phyloP scores from a whole-genome alignment of 2,888 invertebrate genomes.

The Alviniconcha strummeri region DNA sequence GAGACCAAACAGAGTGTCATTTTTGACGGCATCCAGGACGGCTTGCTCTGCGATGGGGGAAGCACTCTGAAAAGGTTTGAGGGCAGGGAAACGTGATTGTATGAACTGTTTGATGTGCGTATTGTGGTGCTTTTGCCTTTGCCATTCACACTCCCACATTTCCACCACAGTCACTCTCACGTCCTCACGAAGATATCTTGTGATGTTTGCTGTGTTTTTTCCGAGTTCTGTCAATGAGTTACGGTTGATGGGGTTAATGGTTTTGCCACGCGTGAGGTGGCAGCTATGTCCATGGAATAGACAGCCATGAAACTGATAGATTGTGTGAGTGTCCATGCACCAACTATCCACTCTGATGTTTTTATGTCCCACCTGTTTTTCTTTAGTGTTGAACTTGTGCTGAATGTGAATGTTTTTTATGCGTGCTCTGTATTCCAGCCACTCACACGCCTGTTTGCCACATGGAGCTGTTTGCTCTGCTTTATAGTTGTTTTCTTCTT shows the following conservation, averaged over 20 bases:
- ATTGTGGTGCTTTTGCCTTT: background rate
- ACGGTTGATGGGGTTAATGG: background rate
- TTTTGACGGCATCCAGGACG: background rate
- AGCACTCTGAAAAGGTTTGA: background rate
- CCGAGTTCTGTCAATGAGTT: background rate
- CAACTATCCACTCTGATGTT: background rate
- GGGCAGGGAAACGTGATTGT: background rate
- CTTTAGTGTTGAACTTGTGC: conserved; percentile 6
- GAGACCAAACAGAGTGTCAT: conserved; percentile 16
- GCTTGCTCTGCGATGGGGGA: background rate
- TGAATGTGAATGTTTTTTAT: background rate
- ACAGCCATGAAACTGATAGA: conserved; percentile 14
- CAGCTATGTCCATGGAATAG: conserved; percentile 16
- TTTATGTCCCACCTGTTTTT: background rate
- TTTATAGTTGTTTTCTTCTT: background rate
- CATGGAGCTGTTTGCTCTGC: background rate
- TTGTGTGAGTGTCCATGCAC: background rate
- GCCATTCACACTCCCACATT: background rate
- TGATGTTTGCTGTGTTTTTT: background rate
- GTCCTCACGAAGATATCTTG: background rate
- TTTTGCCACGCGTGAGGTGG: background rate
- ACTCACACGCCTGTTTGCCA: background rate
- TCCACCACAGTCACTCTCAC: background rate
- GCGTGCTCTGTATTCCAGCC: background rate
- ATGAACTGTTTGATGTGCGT: background rate